Percentiles rank a stretch among this genome's conserved stretches.
Evolutionary conservation across 2,888 invertebrate genomes (phyloP).

Genomic region (Meiosimyza decipiens): DNA sequence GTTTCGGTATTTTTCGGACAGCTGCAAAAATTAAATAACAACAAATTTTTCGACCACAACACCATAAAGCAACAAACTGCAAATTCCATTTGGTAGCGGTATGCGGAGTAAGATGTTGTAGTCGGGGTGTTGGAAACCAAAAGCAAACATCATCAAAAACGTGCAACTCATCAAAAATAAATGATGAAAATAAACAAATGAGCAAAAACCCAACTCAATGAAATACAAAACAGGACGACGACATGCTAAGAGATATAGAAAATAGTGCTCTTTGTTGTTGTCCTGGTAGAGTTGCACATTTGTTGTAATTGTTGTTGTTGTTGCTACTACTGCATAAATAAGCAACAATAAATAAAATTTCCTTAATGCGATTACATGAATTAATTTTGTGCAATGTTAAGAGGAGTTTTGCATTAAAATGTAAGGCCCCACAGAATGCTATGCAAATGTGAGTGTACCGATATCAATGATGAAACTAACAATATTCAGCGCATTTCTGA

Average conservation of each 20-base stretch:
- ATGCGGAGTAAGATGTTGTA: not conserved
- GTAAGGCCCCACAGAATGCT: no score
- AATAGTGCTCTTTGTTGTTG: not conserved
- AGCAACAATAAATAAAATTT: conserved; percentile 35
- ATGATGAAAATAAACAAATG: conserved; percentile 25
- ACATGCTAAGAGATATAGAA: not conserved
- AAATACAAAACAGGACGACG: no score
- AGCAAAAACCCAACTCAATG: not conserved
- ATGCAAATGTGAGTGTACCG: no score
- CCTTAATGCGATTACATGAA: conserved; percentile 48
- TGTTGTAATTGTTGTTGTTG: conserved; percentile 19
- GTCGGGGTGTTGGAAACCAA: not conserved
- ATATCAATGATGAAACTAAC: no score
- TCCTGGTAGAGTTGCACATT: not conserved
- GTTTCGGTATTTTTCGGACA: not conserved
- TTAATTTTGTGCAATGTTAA: conserved; percentile 50
- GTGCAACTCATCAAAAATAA: conserved; percentile 34
- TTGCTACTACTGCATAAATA: conserved; percentile 16
- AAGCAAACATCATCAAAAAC: conserved; percentile 38
- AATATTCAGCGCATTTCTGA: no score
- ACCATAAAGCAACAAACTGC: not conserved
- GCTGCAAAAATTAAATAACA: conserved; percentile 20
- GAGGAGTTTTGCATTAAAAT: not conserved
- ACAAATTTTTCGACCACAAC: not conserved
- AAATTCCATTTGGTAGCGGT: not conserved